These are phyloP conservation scores for Himalopsyche tibetana DNA, from an alignment of 2,888 invertebrate genomes.

Conservation along the genomic window DNA sequence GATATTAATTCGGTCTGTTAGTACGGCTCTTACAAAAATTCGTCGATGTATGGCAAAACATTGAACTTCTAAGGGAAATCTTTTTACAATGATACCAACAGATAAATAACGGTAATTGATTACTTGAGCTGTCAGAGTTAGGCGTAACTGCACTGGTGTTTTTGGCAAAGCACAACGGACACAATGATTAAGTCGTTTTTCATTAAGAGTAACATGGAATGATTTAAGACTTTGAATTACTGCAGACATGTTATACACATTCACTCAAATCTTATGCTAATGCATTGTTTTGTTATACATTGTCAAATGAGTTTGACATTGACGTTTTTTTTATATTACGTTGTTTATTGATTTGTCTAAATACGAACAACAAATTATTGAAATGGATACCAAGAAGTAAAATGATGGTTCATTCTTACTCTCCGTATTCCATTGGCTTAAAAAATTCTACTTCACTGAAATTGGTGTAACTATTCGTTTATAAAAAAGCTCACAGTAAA, in stretches of 20 bases:
- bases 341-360: too few species aligned
- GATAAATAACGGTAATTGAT: slow-evolving; percentile 38
- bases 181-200: slow-evolving; percentile 29
- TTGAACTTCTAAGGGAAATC: background rate
- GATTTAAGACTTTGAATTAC: background rate
- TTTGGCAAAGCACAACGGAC: slow-evolving; percentile 8
- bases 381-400: too few species aligned
- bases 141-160: slow-evolving; percentile 36
- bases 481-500: too few species aligned
- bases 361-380: too few species aligned
- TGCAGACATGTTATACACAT: background rate
- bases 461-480: too few species aligned
- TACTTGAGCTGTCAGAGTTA: slow-evolving; percentile 20
- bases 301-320: too few species aligned
- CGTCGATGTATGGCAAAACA: background rate
- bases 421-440: too few species aligned
- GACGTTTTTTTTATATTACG: too few species aligned
- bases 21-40: background rate
- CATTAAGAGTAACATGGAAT: slow-evolving; percentile 3
- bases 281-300: background rate
- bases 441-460: too few species aligned
- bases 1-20: too few species aligned
- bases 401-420: too few species aligned
- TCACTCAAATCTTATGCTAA: background rate
- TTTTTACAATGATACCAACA: slow-evolving; percentile 3